phyloP scores from a whole-genome alignment of 2,113 vertebrate species.

The Rhineura floridana region DNA sequence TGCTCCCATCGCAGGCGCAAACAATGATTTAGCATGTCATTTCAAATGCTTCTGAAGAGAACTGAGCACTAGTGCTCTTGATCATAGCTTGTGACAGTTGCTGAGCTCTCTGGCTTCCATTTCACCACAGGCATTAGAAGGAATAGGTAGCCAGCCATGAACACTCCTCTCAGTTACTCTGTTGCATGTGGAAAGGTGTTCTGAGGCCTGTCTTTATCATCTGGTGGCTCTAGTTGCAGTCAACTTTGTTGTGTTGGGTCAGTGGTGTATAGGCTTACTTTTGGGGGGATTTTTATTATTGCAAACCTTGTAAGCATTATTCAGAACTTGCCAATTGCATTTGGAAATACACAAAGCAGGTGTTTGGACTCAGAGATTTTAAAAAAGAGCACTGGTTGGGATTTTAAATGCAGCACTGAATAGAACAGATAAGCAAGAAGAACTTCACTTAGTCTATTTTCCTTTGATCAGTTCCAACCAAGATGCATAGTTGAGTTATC shows the following conservation, averaged over 20 bases:
- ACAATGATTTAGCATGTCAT: neutral
- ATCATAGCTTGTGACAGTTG: neutral
- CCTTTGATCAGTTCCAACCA: neutral
- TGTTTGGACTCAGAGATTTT: neutral
- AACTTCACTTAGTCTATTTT: neutral
- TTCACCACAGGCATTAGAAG: neutral
- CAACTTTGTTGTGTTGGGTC: neutral
- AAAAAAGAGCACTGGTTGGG: no score
- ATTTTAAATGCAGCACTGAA: constrained; percentile 5
- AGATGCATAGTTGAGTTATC: neutral
- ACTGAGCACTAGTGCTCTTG: neutral
- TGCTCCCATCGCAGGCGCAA: neutral
- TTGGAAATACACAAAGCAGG: neutral
- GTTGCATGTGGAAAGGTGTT: neutral
- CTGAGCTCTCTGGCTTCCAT: neutral
- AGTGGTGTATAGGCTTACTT: neutral
- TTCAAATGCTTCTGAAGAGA: neutral
- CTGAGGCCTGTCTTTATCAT: neutral
- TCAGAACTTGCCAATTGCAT: neutral
- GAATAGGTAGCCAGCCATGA: neutral
- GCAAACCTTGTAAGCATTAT: neutral
- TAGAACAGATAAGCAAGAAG: neutral
- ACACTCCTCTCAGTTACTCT: neutral
- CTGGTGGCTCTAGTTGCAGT: neutral
- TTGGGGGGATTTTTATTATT: neutral